A percentile compares a stretch with the other conserved stretches of the same genome.
Evolutionary conservation across 2,888 invertebrate species (phyloP).

Genomic region (Choristoneura rosaceana): DNA sequence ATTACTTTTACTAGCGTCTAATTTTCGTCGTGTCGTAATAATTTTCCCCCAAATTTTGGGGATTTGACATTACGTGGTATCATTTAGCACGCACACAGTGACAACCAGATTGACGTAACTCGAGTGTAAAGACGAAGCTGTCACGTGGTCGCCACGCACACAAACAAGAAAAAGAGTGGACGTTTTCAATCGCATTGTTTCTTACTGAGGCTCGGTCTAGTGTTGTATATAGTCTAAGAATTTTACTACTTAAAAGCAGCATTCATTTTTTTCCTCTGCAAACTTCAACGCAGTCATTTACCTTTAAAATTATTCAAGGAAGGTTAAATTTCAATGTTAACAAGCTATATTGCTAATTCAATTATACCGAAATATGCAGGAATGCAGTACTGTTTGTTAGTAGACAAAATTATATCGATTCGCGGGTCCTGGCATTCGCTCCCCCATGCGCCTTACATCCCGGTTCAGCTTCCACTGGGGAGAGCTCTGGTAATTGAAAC

Average conservation of each 20-base stretch:
- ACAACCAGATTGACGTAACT: too few species aligned
- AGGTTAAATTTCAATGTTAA: conserved; percentile 1
- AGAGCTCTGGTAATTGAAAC: conserved; percentile 40
- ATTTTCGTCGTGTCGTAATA: too few species aligned
- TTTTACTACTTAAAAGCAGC: not conserved
- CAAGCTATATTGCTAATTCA: not conserved
- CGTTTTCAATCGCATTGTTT: too few species aligned
- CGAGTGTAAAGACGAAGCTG: too few species aligned
- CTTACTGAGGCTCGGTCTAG: too few species aligned
- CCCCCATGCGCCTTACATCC: conserved; percentile 70
- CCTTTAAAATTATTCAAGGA: not conserved
- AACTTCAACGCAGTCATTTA: not conserved
- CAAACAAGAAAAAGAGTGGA: too few species aligned
- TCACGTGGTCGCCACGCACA: too few species aligned
- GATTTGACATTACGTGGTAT: too few species aligned
- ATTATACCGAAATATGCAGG: not conserved
- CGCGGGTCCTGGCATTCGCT: conserved; percentile 66
- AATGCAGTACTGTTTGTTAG: not conserved
- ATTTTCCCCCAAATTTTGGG: too few species aligned
- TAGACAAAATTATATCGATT: conserved; percentile 65
- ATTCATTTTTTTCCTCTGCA: not conserved
- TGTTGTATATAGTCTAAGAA: too few species aligned
- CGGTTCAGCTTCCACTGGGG: conserved; percentile 50
- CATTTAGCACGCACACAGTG: too few species aligned
- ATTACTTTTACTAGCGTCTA: too few species aligned